Base-by-base conservation (phyloP, 1,140 invertebrate genomes). In the Hycleus phaleratus region DNA sequence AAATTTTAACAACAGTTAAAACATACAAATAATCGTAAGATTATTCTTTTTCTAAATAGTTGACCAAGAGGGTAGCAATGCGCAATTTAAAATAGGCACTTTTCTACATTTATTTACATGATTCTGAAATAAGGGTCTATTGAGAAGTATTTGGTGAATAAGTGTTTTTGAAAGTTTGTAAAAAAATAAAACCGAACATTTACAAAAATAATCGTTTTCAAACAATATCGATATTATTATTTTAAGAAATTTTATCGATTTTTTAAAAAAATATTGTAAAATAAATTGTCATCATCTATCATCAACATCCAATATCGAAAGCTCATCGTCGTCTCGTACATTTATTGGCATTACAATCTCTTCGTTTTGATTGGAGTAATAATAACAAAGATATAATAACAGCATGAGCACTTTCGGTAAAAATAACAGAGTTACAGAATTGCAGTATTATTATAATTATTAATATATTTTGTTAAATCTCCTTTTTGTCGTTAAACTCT, bases 351-450 rank as follows among this genome's bases (percentile, higher is more conserved):
- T 32, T 32, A 32, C 32, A 32, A 32, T 32, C 32, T 32, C 32
- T 32, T 39, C 56, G 49, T 48, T 47, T 54, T 56, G 43, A 56
- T 32, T 56, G 39, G 48, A 51, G 52, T 59, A 52, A 40, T 43
- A 52, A 53, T 49, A 58, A 39, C 7, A 32, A 55, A 51, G 62
- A 59, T 75, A 76, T 67, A 60, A 65, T 71, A 77, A 79, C 77
- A 80, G 78, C 78, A 76, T 80, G 78, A 81, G 79, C 79, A 81
- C 79, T 81, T 81, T 79, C 78, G 78, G 79, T 81, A 79, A 79
- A 79, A 80, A 77, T 75, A 61, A 59, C 55, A 60, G 58, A 65
- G 53, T 62, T 53, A 63, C 51, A 64, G 62, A 64, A 60, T 57
- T 65, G 63, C 62, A 64, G 58, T 57, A 46, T 46, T 38, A 49